Conservation (phyloP, 2,888 invertebrate species). For the Ligdia adustata region DNA sequence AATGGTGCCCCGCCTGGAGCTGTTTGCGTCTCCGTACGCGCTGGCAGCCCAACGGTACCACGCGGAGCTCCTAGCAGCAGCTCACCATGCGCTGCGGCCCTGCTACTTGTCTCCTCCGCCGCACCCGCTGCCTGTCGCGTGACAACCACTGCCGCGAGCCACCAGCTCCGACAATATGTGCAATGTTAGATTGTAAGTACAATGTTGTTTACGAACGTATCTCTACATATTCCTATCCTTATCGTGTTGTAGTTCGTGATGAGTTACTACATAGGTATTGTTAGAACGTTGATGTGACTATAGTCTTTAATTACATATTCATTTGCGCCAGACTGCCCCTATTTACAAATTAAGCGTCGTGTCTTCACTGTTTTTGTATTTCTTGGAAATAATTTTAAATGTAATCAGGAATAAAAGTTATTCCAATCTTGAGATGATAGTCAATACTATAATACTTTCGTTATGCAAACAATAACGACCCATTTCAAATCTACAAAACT, state of each 20-base stretch:
- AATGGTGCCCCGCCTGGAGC: constrained; percentile 56
- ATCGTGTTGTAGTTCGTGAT: constrained; percentile 35
- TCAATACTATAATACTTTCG: no score
- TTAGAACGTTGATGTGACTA: constrained; percentile 9
- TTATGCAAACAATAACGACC: no score
- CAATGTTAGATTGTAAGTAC: constrained; percentile 84
- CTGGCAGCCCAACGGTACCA: constrained; percentile 75
- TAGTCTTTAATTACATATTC: constrained; percentile 15
- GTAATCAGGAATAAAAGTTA: no score
- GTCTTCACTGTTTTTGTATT: no score
- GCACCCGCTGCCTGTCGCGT: constrained; percentile 75
- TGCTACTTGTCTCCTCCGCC: constrained; percentile 77
- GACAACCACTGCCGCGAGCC: constrained; percentile 60
- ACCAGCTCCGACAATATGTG: constrained; percentile 62
- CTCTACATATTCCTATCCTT: constrained; percentile 41
- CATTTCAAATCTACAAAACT: no score
- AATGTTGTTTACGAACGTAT: constrained; percentile 28
- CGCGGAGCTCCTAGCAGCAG: constrained; percentile 72
- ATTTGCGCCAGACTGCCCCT: no score
- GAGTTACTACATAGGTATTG: constrained; percentile 22
- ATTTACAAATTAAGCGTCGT: no score
- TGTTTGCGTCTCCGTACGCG: constrained; percentile 66
- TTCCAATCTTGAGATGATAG: no score
- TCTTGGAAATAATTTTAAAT: no score
- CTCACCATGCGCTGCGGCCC: constrained; percentile 75